These are phyloP conservation scores for Drosophila takahashii DNA, from an alignment of 1,140 invertebrate genomes.

Conservation along the genomic window DNA sequence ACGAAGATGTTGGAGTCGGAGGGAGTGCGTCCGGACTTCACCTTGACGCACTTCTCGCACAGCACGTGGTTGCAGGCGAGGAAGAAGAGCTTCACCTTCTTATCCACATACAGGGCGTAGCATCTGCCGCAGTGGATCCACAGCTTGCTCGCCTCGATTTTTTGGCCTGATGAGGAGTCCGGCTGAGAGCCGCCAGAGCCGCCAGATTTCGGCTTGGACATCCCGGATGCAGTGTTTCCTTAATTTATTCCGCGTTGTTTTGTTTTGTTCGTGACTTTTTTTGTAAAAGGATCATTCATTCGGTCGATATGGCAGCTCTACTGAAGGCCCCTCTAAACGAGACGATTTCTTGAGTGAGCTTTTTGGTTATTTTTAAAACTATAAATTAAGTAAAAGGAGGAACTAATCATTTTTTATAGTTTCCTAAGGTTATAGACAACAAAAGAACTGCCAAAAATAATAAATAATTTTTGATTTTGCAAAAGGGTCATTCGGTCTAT, in stretches of 20 bases:
- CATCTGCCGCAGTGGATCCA: slow-evolving; percentile 78
- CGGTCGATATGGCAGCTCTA: not conserved
- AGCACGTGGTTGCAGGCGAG: slow-evolving; percentile 66
- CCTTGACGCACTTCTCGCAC: slow-evolving; percentile 57
- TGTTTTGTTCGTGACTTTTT: too few relatives aligned
- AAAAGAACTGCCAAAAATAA: too few relatives aligned
- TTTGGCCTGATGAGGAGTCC: too few relatives aligned
- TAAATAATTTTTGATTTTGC: too few relatives aligned
- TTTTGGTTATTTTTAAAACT: too few relatives aligned
- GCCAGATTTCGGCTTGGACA: not conserved
- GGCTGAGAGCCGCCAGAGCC: not conserved
- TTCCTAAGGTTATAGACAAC: too few relatives aligned
- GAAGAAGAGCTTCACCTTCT: slow-evolving; percentile 38
- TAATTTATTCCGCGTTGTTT: too few relatives aligned
- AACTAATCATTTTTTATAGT: too few relatives aligned
- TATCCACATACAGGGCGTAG: slow-evolving; percentile 31
- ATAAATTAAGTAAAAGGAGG: too few relatives aligned
- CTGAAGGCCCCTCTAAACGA: too few relatives aligned
- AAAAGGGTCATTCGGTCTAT: too few relatives aligned
- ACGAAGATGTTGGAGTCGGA: slow-evolving; percentile 43
- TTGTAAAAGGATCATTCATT: not conserved
- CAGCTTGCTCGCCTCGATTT: slow-evolving; percentile 18
- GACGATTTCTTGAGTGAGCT: too few relatives aligned
- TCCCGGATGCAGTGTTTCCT: not conserved
- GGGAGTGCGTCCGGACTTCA: slow-evolving; percentile 35